A percentile compares a stretch with the other conserved stretches of the same genome.
These are phyloP conservation scores for Adela reaumurella DNA, from an alignment of 2,888 invertebrate genomes.

Conservation along the genomic window DNA sequence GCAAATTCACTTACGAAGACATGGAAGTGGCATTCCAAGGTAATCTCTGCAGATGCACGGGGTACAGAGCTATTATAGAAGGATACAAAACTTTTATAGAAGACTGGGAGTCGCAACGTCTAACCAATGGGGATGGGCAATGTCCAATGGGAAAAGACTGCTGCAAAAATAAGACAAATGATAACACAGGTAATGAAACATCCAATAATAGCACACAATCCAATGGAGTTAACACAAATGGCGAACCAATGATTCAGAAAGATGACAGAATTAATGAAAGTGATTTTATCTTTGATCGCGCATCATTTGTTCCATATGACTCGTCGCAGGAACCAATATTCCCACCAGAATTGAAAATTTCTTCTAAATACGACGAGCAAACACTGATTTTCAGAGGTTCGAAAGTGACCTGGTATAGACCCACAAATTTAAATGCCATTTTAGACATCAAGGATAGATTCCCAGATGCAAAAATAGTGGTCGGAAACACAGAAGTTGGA, in stretches of 20 bases:
- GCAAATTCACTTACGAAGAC: constrained; percentile 50
- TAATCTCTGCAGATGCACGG: constrained; percentile 78
- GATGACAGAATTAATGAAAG: constrained; percentile 25
- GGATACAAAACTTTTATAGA: constrained; percentile 75
- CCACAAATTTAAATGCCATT: constrained; percentile 57
- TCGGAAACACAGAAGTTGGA: constrained; percentile 81
- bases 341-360: constrained; percentile 72
- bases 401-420: constrained; percentile 67
- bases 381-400: constrained; percentile 42
- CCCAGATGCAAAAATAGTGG: constrained; percentile 70
- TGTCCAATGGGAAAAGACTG: constrained; percentile 65
- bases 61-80: constrained; percentile 82
- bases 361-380: constrained; percentile 56
- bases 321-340: constrained; percentile 79
- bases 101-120: constrained; percentile 60
- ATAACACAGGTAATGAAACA: constrained; percentile 24
- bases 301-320: constrained; percentile 66
- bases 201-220: constrained; percentile 25
- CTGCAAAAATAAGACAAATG: constrained; percentile 48
- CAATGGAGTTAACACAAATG: background rate
- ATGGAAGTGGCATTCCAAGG: constrained; percentile 75
- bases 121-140: constrained; percentile 22
- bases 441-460: constrained; percentile 61
- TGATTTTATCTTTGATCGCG: constrained; percentile 55
- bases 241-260: too few species aligned